Conservation (phyloP, 2,888 invertebrate genomes). For the Hydrotaea cyrtoneurina region DNA sequence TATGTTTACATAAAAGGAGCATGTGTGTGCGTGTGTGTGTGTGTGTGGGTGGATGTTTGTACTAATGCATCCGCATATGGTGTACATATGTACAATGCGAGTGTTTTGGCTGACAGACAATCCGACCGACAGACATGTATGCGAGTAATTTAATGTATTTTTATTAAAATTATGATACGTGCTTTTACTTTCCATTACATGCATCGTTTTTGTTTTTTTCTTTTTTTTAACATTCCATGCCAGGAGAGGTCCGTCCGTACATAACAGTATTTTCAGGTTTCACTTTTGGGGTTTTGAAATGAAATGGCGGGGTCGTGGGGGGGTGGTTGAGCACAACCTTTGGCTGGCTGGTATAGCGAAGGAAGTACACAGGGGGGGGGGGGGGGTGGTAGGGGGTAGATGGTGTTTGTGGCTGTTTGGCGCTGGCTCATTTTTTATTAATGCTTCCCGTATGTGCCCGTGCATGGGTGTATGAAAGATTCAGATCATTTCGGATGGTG, state of each 20-base stretch:
- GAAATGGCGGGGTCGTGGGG: background rate
- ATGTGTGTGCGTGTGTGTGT: background rate
- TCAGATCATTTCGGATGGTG: too few relatives aligned
- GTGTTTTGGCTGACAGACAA: background rate
- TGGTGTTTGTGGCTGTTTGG: background rate
- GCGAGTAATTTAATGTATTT: conserved; percentile 12
- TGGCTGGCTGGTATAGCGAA: conserved; percentile 28
- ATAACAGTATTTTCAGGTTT: conserved; percentile 25
- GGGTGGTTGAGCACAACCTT: background rate
- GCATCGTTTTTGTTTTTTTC: too few relatives aligned
- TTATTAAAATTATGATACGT: conserved; percentile 37
- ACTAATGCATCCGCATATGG: background rate
- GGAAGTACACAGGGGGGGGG: background rate
- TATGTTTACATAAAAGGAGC: background rate
- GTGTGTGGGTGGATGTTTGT: background rate
- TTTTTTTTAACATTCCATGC: background rate
- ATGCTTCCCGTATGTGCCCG: conserved; percentile 33
- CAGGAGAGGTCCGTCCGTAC: background rate
- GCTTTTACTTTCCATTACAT: conserved; percentile 30
- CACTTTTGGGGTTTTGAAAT: background rate
- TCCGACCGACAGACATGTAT: background rate
- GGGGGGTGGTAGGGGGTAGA: background rate
- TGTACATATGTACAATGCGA: background rate
- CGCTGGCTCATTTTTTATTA: conserved; percentile 57
- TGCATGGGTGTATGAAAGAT: background rate